Conservation (phyloP, 2,888 invertebrate species). For the Cordilura impudica region DNA sequence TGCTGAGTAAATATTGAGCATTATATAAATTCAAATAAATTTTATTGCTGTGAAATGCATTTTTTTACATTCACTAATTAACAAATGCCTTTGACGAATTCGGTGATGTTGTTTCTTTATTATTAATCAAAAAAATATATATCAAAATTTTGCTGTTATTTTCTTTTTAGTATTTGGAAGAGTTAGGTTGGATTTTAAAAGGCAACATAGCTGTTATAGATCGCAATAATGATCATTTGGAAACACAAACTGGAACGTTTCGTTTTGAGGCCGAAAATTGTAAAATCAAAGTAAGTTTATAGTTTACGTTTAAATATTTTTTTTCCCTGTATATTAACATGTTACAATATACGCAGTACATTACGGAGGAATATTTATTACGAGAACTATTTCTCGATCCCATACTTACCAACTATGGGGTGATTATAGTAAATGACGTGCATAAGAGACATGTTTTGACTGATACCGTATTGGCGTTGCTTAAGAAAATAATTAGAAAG, state of each 20-base stretch:
- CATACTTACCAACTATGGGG: conserved; percentile 90
- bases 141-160: not conserved
- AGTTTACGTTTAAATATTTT: not conserved
- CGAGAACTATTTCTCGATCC: conserved; percentile 98
- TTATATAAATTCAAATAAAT: no score
- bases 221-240: conserved; percentile 92
- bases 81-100: not conserved
- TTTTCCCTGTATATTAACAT: not conserved
- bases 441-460: conserved; percentile 96
- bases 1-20: no score
- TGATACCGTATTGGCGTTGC: conserved; percentile 94
- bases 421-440: conserved; percentile 95
- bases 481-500: conserved; percentile 94
- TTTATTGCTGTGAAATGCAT: no score
- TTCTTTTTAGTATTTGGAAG: conserved; percentile 87
- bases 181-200: conserved; percentile 89
- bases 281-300: conserved; percentile 33
- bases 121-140: not conserved
- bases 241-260: conserved; percentile 91
- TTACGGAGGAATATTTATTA: conserved; percentile 97
- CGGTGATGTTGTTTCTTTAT: conserved; percentile 38
- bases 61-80: no score
- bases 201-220: conserved; percentile 93
- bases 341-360: conserved; percentile 81
- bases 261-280: conserved; percentile 86